Conservation (phyloP, 1,140 invertebrate species). For the Caerostris darwini region DNA sequence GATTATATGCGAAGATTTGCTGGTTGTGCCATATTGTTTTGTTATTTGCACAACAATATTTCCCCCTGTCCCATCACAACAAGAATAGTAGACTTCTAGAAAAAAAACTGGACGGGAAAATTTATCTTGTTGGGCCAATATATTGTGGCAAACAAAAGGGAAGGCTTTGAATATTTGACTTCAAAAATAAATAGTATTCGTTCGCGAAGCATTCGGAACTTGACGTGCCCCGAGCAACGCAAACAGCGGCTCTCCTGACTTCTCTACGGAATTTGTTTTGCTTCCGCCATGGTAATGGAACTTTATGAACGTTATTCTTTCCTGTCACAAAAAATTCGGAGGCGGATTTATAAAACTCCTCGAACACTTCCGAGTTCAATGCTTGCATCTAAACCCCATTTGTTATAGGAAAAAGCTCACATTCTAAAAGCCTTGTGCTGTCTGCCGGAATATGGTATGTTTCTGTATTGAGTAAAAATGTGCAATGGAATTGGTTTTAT, state of each 20-base stretch:
- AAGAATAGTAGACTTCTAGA: too few relatives aligned
- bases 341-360: conserved; percentile 40
- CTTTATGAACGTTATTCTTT: conserved; percentile 47
- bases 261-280: conserved; percentile 5
- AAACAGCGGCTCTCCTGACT: neutral
- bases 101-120: neutral
- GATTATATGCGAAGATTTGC: too few relatives aligned
- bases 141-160: conserved; percentile 28
- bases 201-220: conserved; percentile 17
- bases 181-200: conserved; percentile 34
- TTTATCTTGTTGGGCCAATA: neutral
- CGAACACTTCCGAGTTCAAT: neutral
- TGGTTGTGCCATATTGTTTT: too few relatives aligned
- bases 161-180: conserved; percentile 44
- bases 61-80: too few relatives aligned
- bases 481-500: neutral
- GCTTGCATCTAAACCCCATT: neutral
- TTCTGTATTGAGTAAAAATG: neutral
- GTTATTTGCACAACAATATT: too few relatives aligned
- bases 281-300: neutral
- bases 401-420: neutral
- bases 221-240: conserved; percentile 19
- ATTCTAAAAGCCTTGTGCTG: neutral
- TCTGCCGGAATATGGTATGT: neutral
- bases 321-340: conserved; percentile 12